phyloP scores from a whole-genome alignment of 1,140 invertebrate genomes.

The Nomia melanderi region DNA sequence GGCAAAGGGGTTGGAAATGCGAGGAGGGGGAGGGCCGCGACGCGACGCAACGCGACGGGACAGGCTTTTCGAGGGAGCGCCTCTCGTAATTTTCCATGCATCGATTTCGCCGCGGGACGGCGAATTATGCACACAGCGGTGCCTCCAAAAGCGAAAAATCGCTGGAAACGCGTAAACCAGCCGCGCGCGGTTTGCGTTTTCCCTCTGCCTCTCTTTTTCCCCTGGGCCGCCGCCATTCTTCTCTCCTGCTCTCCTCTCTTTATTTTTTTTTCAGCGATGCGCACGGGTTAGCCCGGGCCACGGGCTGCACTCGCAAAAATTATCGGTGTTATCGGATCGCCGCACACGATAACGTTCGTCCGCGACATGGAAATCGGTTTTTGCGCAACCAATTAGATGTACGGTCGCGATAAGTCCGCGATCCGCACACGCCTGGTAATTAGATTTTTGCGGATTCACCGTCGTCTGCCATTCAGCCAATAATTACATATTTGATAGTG shows the following conservation, averaged over 20 bases:
- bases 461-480: slow-evolving; percentile 15
- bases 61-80: slow-evolving; percentile 64
- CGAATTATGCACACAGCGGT: slow-evolving; percentile 43
- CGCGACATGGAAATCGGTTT: slow-evolving; percentile 33
- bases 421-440: slow-evolving; percentile 25
- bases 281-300: neutral
- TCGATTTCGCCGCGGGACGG: slow-evolving; percentile 29
- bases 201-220: neutral
- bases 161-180: slow-evolving; percentile 31
- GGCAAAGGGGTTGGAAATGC: neutral
- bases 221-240: too few species aligned
- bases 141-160: slow-evolving; percentile 43
- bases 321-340: slow-evolving; percentile 44
- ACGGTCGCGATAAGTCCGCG: slow-evolving; percentile 30
- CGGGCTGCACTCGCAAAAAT: slow-evolving; percentile 41
- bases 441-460: slow-evolving; percentile 40
- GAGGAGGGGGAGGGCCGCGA: neutral
- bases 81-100: slow-evolving; percentile 47
- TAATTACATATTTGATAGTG: slow-evolving; percentile 39
- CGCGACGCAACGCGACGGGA: slow-evolving; percentile 10
- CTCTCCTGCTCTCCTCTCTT: neutral
- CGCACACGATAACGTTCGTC: slow-evolving; percentile 26
- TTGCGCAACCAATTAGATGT: slow-evolving; percentile 41
- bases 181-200: neutral
- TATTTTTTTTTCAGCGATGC: neutral